Evolutionary conservation across 2,888 invertebrate genomes (phyloP).

Genomic region (Heterodera filipjevi): DNA sequence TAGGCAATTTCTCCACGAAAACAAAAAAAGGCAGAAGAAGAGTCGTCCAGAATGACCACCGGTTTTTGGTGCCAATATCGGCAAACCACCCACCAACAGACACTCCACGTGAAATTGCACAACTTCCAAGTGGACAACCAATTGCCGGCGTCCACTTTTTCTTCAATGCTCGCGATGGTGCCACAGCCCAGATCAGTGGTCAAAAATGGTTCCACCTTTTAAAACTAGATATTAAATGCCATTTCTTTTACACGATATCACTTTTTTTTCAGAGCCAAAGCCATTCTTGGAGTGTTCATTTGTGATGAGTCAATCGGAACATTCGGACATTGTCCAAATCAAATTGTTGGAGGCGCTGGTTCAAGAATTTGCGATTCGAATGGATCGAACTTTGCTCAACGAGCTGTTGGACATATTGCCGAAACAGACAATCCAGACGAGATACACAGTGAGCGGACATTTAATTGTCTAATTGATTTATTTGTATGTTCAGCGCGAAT

Average conservation of each 20-base stretch:
- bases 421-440: slow-evolving; percentile 47
- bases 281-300: slow-evolving; percentile 93
- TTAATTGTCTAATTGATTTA: background rate
- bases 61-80: slow-evolving; percentile 82
- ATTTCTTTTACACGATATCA: background rate
- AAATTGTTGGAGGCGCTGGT: slow-evolving; percentile 87
- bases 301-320: slow-evolving; percentile 85
- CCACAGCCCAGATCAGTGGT: slow-evolving; percentile 92
- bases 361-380: slow-evolving; percentile 93
- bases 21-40: slow-evolving; percentile 26
- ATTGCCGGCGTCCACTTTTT: slow-evolving; percentile 85
- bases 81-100: slow-evolving; percentile 81
- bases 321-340: slow-evolving; percentile 67
- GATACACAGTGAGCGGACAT: slow-evolving; percentile 53
- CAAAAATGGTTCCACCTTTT: slow-evolving; percentile 74
- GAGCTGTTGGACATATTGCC: slow-evolving; percentile 80
- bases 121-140: slow-evolving; percentile 90
- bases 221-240: background rate
- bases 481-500: slow-evolving; percentile 71
- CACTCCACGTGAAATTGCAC: slow-evolving; percentile 85
- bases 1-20: slow-evolving; percentile 8
- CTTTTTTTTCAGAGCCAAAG: slow-evolving; percentile 74
- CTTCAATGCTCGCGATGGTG: slow-evolving; percentile 88
- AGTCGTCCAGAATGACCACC: slow-evolving; percentile 21
- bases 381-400: slow-evolving; percentile 90